These are phyloP conservation scores for Hemiprocne comata DNA, from an alignment of 2,113 vertebrate genomes.

Conservation along the genomic window DNA sequence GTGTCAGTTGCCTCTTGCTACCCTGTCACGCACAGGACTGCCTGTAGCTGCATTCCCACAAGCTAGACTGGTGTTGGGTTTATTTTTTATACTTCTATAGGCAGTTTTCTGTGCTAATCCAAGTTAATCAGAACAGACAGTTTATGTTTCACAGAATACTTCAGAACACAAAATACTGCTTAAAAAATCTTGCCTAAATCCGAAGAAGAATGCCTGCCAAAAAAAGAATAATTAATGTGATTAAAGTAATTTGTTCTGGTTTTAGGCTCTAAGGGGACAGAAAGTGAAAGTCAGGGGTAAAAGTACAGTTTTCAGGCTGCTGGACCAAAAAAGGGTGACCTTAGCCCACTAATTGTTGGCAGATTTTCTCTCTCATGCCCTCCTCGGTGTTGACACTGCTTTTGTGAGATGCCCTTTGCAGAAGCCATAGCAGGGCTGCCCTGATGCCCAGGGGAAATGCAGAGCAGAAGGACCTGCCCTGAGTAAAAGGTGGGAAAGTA, in stretches of 20 bases:
- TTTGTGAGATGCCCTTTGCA: not conserved
- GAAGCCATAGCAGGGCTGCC: not conserved
- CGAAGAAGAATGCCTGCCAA: not conserved
- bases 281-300: not conserved
- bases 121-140: slow-evolving; percentile 40
- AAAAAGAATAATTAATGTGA: slow-evolving; percentile 18
- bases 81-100: slow-evolving; percentile 6
- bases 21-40: not conserved
- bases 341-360: not conserved
- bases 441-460: not conserved
- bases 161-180: not conserved
- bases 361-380: not conserved
- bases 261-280: not conserved
- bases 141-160: slow-evolving; percentile 13
- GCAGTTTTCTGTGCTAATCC: slow-evolving; percentile 27
- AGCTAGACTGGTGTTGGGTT: not conserved
- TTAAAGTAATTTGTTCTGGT: not conserved
- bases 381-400: not conserved
- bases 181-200: slow-evolving; percentile 15
- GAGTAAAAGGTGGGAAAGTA: not conserved
- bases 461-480: not conserved
- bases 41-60: not conserved
- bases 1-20: not conserved
- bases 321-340: not conserved
- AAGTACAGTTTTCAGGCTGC: not conserved